Conservation (phyloP, 1,140 invertebrate genomes). For the Drosophila dunni region DNA sequence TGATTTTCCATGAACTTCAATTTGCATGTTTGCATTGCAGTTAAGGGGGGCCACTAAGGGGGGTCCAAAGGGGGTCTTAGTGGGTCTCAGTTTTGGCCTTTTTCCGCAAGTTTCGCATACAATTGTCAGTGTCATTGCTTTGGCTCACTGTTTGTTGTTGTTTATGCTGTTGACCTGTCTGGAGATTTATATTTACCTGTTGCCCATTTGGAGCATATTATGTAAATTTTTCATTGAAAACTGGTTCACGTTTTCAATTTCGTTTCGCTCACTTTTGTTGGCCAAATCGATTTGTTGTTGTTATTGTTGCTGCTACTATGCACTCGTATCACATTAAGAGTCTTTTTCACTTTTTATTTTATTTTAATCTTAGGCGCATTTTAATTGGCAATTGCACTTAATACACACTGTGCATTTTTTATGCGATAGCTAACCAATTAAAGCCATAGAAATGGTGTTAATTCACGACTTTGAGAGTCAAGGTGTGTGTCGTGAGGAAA, state of each 20-base stretch:
- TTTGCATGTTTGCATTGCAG: conserved; percentile 52
- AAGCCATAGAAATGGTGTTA: conserved; percentile 35
- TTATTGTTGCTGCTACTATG: conserved; percentile 19
- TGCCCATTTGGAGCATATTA: conserved; percentile 78
- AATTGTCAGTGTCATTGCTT: conserved; percentile 81
- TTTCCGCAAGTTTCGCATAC: conserved; percentile 76
- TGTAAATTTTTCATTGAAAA: conserved; percentile 75
- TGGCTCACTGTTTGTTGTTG: conserved; percentile 40
- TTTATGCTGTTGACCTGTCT: conserved; percentile 55
- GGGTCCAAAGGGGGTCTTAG: conserved; percentile 9
- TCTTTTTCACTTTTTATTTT: conserved; percentile 29
- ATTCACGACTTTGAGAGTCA: conserved; percentile 6
- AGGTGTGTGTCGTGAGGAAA: conserved; percentile 6
- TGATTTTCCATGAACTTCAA: conserved; percentile 79
- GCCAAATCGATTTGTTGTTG: conserved; percentile 34
- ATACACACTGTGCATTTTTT: conserved; percentile 28
- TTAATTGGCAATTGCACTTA: conserved; percentile 68
- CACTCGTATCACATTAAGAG: conserved; percentile 54
- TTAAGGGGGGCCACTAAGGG: neutral
- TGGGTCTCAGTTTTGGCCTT: conserved; percentile 53
- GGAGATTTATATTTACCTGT: conserved; percentile 69
- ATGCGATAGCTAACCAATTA: conserved; percentile 43
- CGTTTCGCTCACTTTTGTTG: conserved; percentile 50
- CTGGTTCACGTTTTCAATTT: conserved; percentile 65
- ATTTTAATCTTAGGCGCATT: conserved; percentile 62